Conservation (phyloP, 2,113 vertebrate species). For the Fulmarus glacialis region DNA sequence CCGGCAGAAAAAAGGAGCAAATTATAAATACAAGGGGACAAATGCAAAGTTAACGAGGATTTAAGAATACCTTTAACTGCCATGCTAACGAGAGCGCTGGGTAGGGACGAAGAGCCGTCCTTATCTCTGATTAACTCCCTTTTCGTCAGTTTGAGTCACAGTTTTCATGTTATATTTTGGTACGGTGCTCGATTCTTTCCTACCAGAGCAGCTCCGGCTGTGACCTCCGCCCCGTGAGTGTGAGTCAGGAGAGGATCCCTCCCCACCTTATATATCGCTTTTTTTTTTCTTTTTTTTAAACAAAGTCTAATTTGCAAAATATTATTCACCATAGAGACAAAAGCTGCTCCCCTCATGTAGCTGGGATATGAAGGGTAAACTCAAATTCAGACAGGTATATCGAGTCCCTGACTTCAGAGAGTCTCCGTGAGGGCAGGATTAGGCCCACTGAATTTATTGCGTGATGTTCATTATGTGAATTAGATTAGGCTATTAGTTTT, state of each 20-base stretch:
- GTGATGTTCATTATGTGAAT: background rate
- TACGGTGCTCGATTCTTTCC: background rate
- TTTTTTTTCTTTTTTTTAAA: background rate
- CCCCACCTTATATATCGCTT: background rate
- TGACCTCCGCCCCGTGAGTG: background rate
- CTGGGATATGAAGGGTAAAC: background rate
- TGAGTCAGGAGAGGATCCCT: conserved; percentile 30
- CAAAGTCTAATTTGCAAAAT: background rate
- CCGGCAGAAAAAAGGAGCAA: background rate
- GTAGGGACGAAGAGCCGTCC: background rate
- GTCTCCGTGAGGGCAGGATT: background rate
- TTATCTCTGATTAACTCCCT: background rate
- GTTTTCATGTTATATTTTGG: background rate
- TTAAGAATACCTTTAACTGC: background rate
- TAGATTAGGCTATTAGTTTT: conserved; percentile 46
- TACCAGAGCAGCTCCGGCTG: background rate
- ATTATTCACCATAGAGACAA: conserved; percentile 33
- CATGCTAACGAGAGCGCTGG: rapidly evolving
- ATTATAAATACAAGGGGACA: background rate
- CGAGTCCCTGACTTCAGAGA: background rate
- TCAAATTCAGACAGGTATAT: background rate
- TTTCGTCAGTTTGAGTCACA: background rate
- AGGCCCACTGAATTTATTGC: background rate
- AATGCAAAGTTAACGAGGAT: background rate
- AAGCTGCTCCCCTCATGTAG: background rate